Percentiles rank a stretch among this genome's conserved stretches.
Evolutionary conservation across 2,797 vertebrate species (phyloP).

Genomic region (Argyrosomus regius): DNA sequence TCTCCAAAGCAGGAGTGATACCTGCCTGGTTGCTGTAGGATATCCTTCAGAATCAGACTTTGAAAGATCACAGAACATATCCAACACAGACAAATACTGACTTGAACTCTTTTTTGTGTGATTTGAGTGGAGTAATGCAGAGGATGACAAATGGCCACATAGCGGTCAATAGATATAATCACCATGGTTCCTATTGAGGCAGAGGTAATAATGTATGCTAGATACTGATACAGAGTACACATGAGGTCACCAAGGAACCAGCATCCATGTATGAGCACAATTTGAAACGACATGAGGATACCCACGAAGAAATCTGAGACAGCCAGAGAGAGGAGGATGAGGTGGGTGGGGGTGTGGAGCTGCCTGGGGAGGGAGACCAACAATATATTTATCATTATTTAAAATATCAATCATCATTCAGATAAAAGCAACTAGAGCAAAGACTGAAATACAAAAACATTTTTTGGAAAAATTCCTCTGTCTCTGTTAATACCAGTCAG

Average conservation of each 20-base stretch:
- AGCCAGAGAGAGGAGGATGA: conserved; percentile 60
- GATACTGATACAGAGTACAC: conserved; percentile 33
- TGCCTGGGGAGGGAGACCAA: conserved; percentile 22
- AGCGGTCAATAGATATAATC: conserved; percentile 57
- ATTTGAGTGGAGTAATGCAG: conserved; percentile 40
- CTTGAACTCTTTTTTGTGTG: conserved; percentile 19
- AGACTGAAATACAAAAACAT: not conserved
- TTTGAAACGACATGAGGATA: conserved; percentile 34
- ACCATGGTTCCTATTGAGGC: conserved; percentile 54
- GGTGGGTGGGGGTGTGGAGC: conserved; percentile 53
- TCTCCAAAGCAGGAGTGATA: no score
- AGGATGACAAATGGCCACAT: conserved; percentile 51
- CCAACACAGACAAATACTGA: conserved; percentile 64
- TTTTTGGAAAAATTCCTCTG: no score
- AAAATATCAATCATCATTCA: not conserved
- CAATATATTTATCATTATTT: not conserved
- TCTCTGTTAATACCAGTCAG: no score
- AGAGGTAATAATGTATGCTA: conserved; percentile 27
- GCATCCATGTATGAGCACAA: conserved; percentile 11
- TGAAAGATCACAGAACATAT: not conserved
- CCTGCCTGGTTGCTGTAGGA: no score
- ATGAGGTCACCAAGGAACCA: conserved; percentile 42
- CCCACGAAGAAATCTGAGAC: conserved; percentile 44
- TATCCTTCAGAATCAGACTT: no score
- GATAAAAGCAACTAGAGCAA: not conserved